Evolutionary conservation across 2,797 vertebrate species (phyloP).

Genomic region (Diglossa cyanea): DNA sequence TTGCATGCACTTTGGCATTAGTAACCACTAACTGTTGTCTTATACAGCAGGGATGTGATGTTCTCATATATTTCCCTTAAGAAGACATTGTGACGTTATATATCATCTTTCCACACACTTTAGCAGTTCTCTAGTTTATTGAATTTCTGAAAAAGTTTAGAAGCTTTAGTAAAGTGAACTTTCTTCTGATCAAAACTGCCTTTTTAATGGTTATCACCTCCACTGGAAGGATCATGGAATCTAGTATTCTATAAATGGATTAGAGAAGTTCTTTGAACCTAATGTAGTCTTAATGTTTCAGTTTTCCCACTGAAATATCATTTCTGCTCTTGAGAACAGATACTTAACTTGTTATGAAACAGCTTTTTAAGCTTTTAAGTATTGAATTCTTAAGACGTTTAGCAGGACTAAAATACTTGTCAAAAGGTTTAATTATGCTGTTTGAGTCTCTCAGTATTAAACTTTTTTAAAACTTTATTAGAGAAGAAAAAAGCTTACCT

Average conservation of each 20-base stretch:
- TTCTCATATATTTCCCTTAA: not conserved
- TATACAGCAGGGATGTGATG: not conserved
- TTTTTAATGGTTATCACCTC: not conserved
- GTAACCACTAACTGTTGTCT: not conserved
- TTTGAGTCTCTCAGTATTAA: not conserved
- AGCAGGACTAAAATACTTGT: not conserved
- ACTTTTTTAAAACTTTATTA: fast-evolving
- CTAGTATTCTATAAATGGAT: not conserved
- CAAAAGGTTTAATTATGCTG: not conserved
- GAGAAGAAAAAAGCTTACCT: not conserved
- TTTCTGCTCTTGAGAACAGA: not conserved
- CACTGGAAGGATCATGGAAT: not conserved
- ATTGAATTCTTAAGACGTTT: not conserved
- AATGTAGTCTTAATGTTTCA: not conserved
- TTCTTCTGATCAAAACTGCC: not conserved
- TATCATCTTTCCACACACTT: not conserved
- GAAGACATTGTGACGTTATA: not conserved
- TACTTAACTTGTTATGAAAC: not conserved
- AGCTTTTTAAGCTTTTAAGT: not conserved
- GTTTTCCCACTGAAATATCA: not conserved
- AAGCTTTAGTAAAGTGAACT: not conserved
- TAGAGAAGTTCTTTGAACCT: not conserved
- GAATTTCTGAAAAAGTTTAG: not conserved
- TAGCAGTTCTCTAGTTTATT: not conserved
- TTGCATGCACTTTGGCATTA: constrained; percentile 7